Evolutionary conservation across 1,140 invertebrate species (phyloP), one percentile per base, ranked within the genome.

Genomic region (Muscidifurax raptorellus): DNA sequence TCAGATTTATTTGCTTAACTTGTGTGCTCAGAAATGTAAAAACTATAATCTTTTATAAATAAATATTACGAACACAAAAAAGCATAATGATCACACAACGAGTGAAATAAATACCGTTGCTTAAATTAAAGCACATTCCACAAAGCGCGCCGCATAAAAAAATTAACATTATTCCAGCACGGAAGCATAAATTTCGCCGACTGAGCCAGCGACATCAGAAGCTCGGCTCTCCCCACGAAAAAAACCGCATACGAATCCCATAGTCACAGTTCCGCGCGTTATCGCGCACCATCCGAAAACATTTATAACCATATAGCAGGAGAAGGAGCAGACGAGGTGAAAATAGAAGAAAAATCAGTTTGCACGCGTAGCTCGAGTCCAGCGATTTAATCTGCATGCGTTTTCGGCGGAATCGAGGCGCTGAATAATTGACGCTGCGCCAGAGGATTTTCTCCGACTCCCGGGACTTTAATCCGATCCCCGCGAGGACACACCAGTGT

Each of bases 261-360:
- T 32, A 71, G 44, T 27, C 10, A 0, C 25, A 69, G 36, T 2
- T 52, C 2, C 15, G 44, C n/a, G 27, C 27, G 40, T 81, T 80
- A 69, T 82, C 80, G 66, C 9, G 27, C n/a, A 18, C 18, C 18
- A 59, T 40, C 13, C 28, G 67, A 82, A 52, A 72, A 30, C 80
- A 81, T 81, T 81, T 74, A 81, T 74, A 81, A 81, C 40, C 27
- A 40, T 40, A 36, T 36, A 12, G 28, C 44, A 59, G 3, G 59
- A 59, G 22, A 18, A 59, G 52, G 22, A 59, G 52, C 52, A n/a
- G 22, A 1, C 6, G 18, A 7, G 6, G 18, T 22, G 69, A 12
- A 59, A 81, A 81, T 59, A 32, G 32, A 74, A 81, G 5, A 81
- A 81, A 44, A 72, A 47, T 74, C 80, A 74, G 67, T 74, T 80